Evolutionary conservation across 2,888 invertebrate genomes (phyloP).

Genomic region (Abscondita cerata): DNA sequence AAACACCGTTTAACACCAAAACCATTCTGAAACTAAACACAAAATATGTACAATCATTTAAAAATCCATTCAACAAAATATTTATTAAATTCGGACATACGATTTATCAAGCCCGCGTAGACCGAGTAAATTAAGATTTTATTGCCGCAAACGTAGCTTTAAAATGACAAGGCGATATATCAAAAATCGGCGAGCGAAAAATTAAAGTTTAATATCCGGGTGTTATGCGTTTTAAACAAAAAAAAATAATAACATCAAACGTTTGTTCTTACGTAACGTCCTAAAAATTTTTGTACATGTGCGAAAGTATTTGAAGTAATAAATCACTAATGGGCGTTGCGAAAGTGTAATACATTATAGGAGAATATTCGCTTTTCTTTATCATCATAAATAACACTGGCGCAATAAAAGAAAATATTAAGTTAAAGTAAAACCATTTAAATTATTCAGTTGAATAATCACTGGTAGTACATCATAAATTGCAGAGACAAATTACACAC

Average conservation of each 20-base stretch:
- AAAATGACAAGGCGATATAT: too few relatives aligned
- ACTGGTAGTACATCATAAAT: slow-evolving; percentile 41
- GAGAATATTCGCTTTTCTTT: not conserved
- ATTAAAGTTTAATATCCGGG: not conserved
- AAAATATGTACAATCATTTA: not conserved
- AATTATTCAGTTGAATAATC: slow-evolving; percentile 35
- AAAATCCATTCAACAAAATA: not conserved
- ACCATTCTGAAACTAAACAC: slow-evolving; percentile 69
- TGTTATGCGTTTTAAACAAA: not conserved
- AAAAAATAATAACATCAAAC: not conserved
- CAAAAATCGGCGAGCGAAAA: not conserved
- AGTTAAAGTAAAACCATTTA: not conserved
- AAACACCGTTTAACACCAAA: slow-evolving; percentile 87
- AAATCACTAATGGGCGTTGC: not conserved
- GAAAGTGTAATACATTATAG: too few relatives aligned
- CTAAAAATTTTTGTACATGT: not conserved
- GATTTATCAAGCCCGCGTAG: too few relatives aligned
- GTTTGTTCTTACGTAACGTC: not conserved
- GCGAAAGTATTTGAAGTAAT: not conserved
- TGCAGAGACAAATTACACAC: slow-evolving; percentile 45
- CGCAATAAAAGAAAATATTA: not conserved
- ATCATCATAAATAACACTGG: not conserved
- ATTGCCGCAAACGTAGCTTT: not conserved
- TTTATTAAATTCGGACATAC: too few relatives aligned
- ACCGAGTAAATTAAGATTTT: not conserved